A percentile compares a stretch with the other conserved stretches of the same genome.
Conservation (phyloP, 2,888 invertebrate genomes). For the Timandra comae region DNA sequence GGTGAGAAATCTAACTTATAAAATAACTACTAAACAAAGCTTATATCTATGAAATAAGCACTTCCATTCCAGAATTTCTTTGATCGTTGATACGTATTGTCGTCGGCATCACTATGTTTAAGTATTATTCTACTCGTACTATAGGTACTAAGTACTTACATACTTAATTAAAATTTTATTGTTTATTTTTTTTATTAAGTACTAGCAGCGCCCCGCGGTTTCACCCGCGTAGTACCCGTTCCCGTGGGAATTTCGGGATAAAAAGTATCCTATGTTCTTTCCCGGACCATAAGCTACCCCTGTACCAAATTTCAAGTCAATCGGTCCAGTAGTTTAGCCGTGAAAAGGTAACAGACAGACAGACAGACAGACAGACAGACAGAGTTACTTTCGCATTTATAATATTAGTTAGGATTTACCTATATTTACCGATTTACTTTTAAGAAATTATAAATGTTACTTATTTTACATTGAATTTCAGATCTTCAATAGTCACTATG, state of each 20-base stretch:
- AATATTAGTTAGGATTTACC: not conserved
- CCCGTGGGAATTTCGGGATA: too few relatives aligned
- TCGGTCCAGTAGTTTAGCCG: too few relatives aligned
- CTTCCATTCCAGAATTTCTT: not conserved
- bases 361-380: too few relatives aligned
- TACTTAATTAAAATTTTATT: too few relatives aligned
- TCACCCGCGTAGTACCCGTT: too few relatives aligned
- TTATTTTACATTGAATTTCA: not conserved
- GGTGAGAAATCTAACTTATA: not conserved
- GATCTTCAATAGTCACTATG: constrained; percentile 1
- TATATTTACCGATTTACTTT: not conserved
- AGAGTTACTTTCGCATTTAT: not conserved
- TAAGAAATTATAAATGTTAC: not conserved
- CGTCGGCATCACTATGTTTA: not conserved
- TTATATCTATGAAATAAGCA: not conserved
- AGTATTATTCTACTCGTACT: too few relatives aligned
- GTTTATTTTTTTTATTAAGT: too few relatives aligned
- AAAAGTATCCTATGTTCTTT: not conserved
- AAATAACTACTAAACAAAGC: not conserved
- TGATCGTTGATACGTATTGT: not conserved
- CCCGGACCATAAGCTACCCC: not conserved
- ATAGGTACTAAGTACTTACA: too few relatives aligned
- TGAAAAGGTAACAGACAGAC: too few relatives aligned
- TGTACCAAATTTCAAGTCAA: too few relatives aligned
- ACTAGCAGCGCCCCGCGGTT: too few relatives aligned